Conservation (phyloP, 2,113 vertebrate species). For the Acrocephalus kingi region DNA sequence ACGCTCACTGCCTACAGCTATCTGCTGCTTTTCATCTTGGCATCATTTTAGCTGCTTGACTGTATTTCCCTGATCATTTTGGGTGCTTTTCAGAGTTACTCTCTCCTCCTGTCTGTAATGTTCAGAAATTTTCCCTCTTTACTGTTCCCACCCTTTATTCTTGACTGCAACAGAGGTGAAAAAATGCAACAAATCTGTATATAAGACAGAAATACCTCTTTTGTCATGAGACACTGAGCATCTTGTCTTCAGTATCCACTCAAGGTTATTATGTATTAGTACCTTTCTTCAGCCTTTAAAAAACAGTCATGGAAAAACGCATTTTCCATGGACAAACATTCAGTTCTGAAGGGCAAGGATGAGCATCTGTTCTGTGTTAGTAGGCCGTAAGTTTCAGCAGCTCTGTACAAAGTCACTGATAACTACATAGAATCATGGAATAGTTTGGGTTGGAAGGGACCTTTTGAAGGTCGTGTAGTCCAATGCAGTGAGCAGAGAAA, state of each 20-base stretch:
- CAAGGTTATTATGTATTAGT: neutral
- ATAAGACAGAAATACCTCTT: neutral
- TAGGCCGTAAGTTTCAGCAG: neutral
- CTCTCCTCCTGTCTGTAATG: neutral
- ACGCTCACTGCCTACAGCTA: neutral
- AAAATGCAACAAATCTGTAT: neutral
- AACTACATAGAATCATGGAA: neutral
- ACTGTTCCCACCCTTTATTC: neutral
- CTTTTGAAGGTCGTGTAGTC: neutral
- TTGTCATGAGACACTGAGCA: neutral
- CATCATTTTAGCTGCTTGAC: neutral
- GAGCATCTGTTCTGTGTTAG: neutral
- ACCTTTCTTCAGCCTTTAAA: neutral
- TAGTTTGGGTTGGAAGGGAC: neutral
- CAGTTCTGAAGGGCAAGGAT: neutral
- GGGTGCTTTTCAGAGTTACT: constrained; percentile 6
- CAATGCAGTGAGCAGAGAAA: neutral
- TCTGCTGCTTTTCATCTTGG: neutral
- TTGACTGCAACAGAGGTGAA: neutral
- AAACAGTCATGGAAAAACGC: neutral
- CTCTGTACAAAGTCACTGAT: neutral
- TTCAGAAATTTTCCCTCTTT: neutral
- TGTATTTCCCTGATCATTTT: neutral
- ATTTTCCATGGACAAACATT: neutral
- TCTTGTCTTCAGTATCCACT: neutral